Evolutionary conservation across 2,888 invertebrate genomes (phyloP), one percentile per base, ranked within the genome.

Genomic region (Metellina segmentata): DNA sequence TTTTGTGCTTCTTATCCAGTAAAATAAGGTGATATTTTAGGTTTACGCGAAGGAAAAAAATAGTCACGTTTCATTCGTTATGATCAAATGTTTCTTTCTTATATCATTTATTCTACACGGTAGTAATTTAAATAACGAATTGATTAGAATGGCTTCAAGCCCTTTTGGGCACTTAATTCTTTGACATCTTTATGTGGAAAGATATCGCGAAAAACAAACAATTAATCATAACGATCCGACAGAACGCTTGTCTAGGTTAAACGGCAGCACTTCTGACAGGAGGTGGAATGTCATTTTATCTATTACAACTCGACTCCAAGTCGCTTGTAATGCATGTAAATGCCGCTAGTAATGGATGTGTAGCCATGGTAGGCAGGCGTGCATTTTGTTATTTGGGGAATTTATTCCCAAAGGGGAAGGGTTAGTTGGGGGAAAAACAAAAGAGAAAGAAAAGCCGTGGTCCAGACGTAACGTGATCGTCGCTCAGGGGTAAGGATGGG

Each of bases 371-470:
- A 16, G 74, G 16, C 19, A 75, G 85, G 16, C 75, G n/a, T 7
- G 74, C 48, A 85, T 85, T 85, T 74, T 75, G 61, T 75, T 85
- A 85, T 85, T 74, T 53, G 85, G 75, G 85, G 85, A 85, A 85
- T 85, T 72, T 72, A 85, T 75, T 34, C 85, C 48, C 52, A 51
- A 74, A 53, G 85, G 74, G 82, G 71, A 82, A 82, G 82, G 82
- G 82, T 82, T 82, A 82, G 82, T 82, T 82, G 82, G 51, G 72
- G 74, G 51, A 74, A 61, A 75, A 19, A 70, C 48, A 81, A 81
- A 79, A 71, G 20, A 82, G 69, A 81, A 70, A 83, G 53, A 85
- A 72, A 52, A 13, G 51, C n/a, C 82, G 20, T n/a, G 74, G 74
- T 20, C 85, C 75, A 53, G 74, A 75, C 85, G 85, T 75, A 75